A percentile compares a stretch with the other conserved stretches of the same genome.
These are phyloP conservation scores for Propithecus deckenii DNA, from an alignment of 2,797 vertebrate genomes.

Conservation along the genomic window DNA sequence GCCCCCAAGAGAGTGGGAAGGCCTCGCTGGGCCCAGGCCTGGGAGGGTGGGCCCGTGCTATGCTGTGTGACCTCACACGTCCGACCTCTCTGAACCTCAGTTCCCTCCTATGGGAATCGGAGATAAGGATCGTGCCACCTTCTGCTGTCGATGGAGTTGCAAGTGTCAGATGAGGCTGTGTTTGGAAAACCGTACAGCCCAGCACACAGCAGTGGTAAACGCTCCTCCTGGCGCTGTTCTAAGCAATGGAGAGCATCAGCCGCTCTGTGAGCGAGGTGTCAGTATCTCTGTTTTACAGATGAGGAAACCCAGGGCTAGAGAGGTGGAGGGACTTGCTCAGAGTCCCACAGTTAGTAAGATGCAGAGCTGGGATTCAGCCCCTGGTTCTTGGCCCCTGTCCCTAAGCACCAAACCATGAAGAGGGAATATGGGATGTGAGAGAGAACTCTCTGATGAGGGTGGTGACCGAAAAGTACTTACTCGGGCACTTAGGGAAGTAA, in stretches of 20 bases:
- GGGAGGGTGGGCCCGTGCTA: background rate
- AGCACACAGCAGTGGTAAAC: background rate
- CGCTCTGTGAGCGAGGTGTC: background rate
- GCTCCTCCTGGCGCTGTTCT: too few relatives aligned
- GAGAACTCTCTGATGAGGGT: background rate
- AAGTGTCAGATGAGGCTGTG: background rate
- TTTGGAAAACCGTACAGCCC: background rate
- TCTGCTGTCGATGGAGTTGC: background rate
- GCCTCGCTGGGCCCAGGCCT: fast-evolving
- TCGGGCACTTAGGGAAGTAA: background rate
- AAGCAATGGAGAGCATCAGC: background rate
- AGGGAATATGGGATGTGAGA: background rate
- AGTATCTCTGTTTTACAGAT: background rate
- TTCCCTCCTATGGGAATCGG: background rate
- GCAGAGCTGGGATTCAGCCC: too few relatives aligned
- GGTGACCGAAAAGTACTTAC: background rate
- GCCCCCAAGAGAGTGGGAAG: background rate
- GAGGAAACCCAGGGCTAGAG: background rate
- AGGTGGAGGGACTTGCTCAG: background rate
- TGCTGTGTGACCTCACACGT: background rate
- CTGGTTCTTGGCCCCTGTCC: too few relatives aligned
- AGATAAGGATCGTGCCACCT: background rate
- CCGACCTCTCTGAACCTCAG: background rate
- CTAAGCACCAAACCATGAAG: background rate
- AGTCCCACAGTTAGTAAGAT: background rate